Evolutionary conservation across 2,888 invertebrate species (phyloP), one percentile per base, ranked within the genome.

Genomic region (Salpingus planirostris): DNA sequence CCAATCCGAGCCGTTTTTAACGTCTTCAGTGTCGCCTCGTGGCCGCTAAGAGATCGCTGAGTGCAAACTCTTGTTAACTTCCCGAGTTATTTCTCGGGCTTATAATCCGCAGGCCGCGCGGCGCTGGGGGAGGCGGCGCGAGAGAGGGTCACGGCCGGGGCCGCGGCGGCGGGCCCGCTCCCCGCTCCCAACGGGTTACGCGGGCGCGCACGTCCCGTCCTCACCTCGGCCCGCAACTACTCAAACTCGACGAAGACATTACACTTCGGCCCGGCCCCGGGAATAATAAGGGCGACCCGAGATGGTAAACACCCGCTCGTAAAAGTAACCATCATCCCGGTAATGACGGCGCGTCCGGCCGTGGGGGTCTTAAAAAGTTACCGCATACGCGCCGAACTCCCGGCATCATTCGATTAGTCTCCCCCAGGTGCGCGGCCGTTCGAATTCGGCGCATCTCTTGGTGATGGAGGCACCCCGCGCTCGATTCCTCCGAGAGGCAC

Each of bases 11-110:
- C 31, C 43, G 50, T 47, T 46, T 48, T 49, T 50, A 49, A 49
- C 44, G 47, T 51, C 43, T 46, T 44, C 47, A 46, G 47, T 43
- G 45, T 43, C 45, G 41, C 43, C 46, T 33, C 38, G 45, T 44
- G 47, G 43, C 44, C 49, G 46, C 49, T 49, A 49, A 52, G 47
- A 54, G 52, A 49, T 52, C 43, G 54, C 50, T 57, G 55, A 59
- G 59, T 59, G 59, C 59, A 59, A 57, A 58, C 50, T 57, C 58
- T 58, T 58, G 58, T 58, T 56, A 57, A 55, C 44, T 54, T 56
- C 52, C 46, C 47, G 50, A 54, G 54, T 60, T 56, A 58, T 55
- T 57, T 54, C 57, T 47, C 49, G 44, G 46, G 52, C 57, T 54
- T 57, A 60, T 59, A 60, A 60, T 59, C 59, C 58, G 46, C 44